Evolutionary conservation across 2,797 vertebrate genomes (phyloP).

Genomic region (Leucoraja ocellata): DNA sequence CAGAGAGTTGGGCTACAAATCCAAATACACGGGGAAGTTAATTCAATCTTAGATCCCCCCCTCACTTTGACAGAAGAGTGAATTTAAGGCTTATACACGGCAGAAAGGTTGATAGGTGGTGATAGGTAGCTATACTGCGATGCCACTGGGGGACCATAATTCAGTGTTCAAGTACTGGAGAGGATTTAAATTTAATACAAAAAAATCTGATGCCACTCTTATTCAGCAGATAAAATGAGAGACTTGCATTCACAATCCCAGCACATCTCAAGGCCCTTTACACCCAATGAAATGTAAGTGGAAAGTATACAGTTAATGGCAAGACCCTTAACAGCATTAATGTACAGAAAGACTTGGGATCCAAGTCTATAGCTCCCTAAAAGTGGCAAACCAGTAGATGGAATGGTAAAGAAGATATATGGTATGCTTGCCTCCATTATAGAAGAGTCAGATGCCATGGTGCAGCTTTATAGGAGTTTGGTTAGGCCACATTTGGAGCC

Average conservation of each 20-base stretch:
- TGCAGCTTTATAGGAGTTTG: too few relatives aligned
- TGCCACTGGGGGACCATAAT: not conserved
- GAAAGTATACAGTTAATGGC: not conserved
- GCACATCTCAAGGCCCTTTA: not conserved
- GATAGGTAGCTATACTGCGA: not conserved
- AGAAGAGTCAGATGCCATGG: too few relatives aligned
- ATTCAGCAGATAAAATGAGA: not conserved
- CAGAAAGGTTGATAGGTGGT: not conserved
- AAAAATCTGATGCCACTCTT: not conserved
- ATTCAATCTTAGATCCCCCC: not conserved
- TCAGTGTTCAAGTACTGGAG: not conserved
- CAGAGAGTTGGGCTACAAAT: not conserved
- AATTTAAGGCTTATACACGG: not conserved
- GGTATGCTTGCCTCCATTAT: too few relatives aligned
- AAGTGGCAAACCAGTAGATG: too few relatives aligned
- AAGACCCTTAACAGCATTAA: not conserved
- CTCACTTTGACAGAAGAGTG: not conserved
- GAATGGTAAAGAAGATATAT: too few relatives aligned
- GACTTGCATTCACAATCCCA: not conserved
- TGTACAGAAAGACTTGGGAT: too few relatives aligned
- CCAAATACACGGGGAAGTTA: not conserved
- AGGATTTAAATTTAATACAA: not conserved
- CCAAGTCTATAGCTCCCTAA: too few relatives aligned
- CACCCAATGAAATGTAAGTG: not conserved
- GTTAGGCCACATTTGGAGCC: too few relatives aligned